phyloP scores from a whole-genome alignment of 2,888 invertebrate genomes.

The Uropetala carovei region DNA sequence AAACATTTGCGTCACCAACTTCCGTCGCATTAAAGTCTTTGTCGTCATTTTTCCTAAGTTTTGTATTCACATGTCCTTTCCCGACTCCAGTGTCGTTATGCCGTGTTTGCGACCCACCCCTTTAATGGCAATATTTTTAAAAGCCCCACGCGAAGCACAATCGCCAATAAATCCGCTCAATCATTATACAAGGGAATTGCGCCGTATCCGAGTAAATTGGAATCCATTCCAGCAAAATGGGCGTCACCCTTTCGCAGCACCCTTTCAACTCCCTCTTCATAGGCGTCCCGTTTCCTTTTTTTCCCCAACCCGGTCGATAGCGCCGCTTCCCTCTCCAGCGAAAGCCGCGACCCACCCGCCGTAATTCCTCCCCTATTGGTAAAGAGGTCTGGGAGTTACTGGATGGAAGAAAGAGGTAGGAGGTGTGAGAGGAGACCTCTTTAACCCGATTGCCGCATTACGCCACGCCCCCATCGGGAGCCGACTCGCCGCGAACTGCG shows the following conservation, averaged over 20 bases:
- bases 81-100: not conserved
- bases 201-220: not conserved
- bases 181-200: not conserved
- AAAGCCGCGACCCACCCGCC: no score
- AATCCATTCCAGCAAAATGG: not conserved
- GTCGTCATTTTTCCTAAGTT: not conserved
- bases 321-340: no score
- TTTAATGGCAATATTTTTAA: not conserved
- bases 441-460: not conserved
- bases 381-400: no score
- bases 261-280: not conserved
- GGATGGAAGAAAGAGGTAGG: not conserved
- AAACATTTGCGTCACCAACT: not conserved
- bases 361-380: no score
- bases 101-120: not conserved
- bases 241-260: not conserved
- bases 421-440: not conserved
- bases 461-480: not conserved
- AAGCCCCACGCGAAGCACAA: not conserved
- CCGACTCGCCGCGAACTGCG: conserved; percentile 21
- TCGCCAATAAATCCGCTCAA: not conserved
- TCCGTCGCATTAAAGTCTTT: not conserved
- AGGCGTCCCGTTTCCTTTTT: not conserved
- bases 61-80: not conserved
- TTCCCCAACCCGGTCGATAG: no score